Percentiles rank a stretch among this genome's conserved stretches.
phyloP scores from a whole-genome alignment of 2,113 vertebrate species.

The Chlorodrepanis virens region DNA sequence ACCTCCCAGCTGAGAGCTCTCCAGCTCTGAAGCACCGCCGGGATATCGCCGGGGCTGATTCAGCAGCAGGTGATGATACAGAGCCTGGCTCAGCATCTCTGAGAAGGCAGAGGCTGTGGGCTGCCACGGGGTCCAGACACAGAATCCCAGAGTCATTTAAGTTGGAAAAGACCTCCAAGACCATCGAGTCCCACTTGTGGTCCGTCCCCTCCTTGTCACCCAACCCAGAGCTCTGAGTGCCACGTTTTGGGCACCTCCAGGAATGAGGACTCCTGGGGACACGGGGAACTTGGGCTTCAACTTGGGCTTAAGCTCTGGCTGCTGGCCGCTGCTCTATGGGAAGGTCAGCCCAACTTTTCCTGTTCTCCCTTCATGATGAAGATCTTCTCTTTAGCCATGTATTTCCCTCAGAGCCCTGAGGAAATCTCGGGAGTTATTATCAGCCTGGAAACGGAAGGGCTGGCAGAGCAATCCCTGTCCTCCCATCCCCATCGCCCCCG shows the following conservation, averaged over 20 bases:
- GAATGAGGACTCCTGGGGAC: neutral
- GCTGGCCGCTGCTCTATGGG: fast-evolving
- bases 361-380: neutral
- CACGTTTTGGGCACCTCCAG: fast-evolving
- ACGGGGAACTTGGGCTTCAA: neutral
- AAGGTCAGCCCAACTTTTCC: neutral
- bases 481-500: fast-evolving
- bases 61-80: neutral
- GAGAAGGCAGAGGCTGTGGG: neutral
- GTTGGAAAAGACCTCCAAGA: neutral
- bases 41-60: neutral
- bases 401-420: neutral
- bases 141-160: neutral
- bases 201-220: too few species aligned
- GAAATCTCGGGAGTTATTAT: neutral
- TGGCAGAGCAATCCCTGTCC: neutral
- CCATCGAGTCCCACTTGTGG: too few species aligned
- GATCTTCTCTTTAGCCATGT: neutral
- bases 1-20: conserved; percentile 48
- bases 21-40: conserved; percentile 6
- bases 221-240: neutral
- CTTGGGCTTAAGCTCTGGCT: too few species aligned
- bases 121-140: neutral
- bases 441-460: neutral
- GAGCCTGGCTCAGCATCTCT: neutral